Evolutionary conservation across 2,113 vertebrate species (phyloP).

Genomic region (Sebastes fasciatus): DNA sequence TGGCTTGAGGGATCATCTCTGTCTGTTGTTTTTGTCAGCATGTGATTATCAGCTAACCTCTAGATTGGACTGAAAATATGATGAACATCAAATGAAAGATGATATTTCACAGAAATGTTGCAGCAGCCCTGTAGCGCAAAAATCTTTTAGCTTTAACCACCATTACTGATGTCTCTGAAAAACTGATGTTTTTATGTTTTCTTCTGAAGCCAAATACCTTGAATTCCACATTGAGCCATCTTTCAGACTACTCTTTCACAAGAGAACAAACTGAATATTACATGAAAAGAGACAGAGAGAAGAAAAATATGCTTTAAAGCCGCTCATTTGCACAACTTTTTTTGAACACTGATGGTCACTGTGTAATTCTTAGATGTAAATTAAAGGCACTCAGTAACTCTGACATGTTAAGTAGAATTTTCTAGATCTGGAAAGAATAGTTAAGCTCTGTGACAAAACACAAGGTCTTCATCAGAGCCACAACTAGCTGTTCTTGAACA

Average conservation of each 20-base stretch:
- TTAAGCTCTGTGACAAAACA: constrained; percentile 1
- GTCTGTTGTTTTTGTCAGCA: neutral
- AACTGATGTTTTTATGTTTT: constrained; percentile 35
- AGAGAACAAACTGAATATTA: constrained; percentile 72
- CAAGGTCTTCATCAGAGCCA: constrained; percentile 15
- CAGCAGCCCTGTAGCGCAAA: constrained; percentile 7
- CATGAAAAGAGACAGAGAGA: constrained; percentile 58
- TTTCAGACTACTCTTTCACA: constrained; percentile 40
- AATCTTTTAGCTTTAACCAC: constrained; percentile 6
- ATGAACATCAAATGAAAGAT: constrained; percentile 7
- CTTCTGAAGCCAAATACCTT: constrained; percentile 56
- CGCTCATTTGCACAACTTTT: constrained; percentile 61
- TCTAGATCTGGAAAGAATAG: constrained; percentile 10
- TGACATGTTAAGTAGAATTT: constrained; percentile 11
- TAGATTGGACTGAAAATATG: neutral
- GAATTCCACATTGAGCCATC: constrained; percentile 32
- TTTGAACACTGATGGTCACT: constrained; percentile 49
- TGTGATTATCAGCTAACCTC: constrained; percentile 21
- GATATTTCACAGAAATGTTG: neutral
- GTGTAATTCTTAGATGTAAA: constrained; percentile 38
- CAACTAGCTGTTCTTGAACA: neutral
- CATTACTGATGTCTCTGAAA: constrained; percentile 25
- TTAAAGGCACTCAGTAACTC: neutral
- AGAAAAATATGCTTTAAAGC: constrained; percentile 59
- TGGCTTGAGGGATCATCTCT: neutral